Base-by-base conservation (phyloP, 2,888 invertebrate species). In the Matsumyia berberina region DNA sequence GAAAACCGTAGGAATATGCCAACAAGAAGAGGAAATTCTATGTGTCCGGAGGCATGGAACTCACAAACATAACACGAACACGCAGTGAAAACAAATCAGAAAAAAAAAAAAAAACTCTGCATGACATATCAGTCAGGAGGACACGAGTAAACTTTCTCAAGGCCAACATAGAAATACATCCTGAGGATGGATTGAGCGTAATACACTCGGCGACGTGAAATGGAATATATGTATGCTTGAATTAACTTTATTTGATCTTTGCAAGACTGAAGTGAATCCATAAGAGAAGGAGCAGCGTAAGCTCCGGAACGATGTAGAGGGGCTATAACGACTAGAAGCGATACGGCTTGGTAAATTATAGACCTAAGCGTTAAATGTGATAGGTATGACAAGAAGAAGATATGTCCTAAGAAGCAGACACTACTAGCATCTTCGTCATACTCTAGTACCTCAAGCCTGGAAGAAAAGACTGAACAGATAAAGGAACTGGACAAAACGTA, bases 111-210 rank as follows among this genome's bases (percentile, higher is more conserved):
- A 35, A 73, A 55, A 76, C 49, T 12, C 46, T 57, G 64, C 64
- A 51, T 77, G 60, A 77, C 77, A 77, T 46, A 58, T 60, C 53
- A 77, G 58, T 60, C 53, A 69, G 24, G 24, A 53, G 60, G 67
- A 67, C 58, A 77, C 31, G 24, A 24, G 19, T 29, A 76, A 67
- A 58, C 33, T 51, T 51, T 24, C 53, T 73, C 51, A 73, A 62
- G 53, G 73, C 51, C 44, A 67, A 53, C 35, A 66, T 8, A 24
- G 24, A 24, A 24, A 24, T 24, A 44, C 46, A 15, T 76, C 76
- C 58, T 24, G 4, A 24, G 24, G 24, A 58, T 53, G 49, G 19
- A 58, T 33, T 33, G 17, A 31, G 15, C 17, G 5, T 12, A 44
- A 44, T 33, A 67, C 67, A 67, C n/a, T 67, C 53, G n/a, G 67